Conservation (phyloP, 2,888 invertebrate species). For the Mycalesis mineus region DNA sequence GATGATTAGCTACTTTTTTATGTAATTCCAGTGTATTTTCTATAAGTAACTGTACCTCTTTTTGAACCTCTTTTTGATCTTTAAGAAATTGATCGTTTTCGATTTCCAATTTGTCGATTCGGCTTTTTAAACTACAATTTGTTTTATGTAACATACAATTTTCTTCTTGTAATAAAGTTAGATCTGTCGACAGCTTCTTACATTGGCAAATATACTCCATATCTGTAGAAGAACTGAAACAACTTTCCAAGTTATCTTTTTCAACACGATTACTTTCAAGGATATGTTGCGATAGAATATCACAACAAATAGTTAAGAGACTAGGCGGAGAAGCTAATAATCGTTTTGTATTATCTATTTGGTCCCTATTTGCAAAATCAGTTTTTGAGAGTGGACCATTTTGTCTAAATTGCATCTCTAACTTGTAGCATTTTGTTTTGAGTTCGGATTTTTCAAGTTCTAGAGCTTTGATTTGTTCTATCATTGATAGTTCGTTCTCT, state of each 20-base stretch:
- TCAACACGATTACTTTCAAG: constrained; percentile 46
- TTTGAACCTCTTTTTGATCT: constrained; percentile 49
- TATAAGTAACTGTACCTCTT: constrained; percentile 52
- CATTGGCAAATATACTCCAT: constrained; percentile 26
- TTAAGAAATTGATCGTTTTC: constrained; percentile 44
- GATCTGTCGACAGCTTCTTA: constrained; percentile 24
- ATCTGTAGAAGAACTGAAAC: constrained; percentile 28
- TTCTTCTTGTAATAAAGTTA: constrained; percentile 37
- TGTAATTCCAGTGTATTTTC: constrained; percentile 56
- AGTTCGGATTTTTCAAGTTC: constrained; percentile 48
- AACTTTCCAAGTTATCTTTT: constrained; percentile 31
- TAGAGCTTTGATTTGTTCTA: constrained; percentile 45
- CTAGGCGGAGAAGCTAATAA: constrained; percentile 46
- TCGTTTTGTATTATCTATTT: constrained; percentile 21
- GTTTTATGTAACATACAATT: constrained; percentile 41
- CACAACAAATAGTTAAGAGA: constrained; percentile 57
- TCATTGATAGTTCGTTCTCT: constrained; percentile 41
- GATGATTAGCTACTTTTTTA: constrained; percentile 61
- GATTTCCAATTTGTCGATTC: constrained; percentile 40
- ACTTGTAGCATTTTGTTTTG: constrained; percentile 27
- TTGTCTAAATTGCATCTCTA: constrained; percentile 9
- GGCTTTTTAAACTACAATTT: constrained; percentile 40
- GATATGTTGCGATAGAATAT: constrained; percentile 38
- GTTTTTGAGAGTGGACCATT: neutral
- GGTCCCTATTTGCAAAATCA: constrained; percentile 4